Base-by-base conservation (phyloP, 2,888 invertebrate species). In the Melanotus villosus region DNA sequence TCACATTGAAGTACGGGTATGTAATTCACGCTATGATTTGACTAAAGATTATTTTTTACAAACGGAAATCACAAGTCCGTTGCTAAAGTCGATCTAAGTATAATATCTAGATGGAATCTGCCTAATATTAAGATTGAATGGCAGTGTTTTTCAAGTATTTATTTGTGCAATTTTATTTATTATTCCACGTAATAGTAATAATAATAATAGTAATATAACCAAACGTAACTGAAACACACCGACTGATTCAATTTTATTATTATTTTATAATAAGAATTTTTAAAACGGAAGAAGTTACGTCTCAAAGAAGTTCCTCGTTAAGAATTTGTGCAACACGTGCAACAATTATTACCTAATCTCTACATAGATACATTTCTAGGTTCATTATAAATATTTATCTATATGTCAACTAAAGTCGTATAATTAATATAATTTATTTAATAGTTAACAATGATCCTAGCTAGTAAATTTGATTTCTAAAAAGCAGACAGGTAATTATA, bases 371-470 rank as follows among this genome's bases (percentile, higher is more conserved):
- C 75, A 73, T 70, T 57, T 75, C 73, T 79, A 75, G 78, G 73
- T 78, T 76, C 74, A 64, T 77, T 79, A 79, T 80, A 80, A 80
- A 82, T 81, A 81, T 81, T 79, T 71, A 80, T 80, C 65, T 68
- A 58, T 70, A 73, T 77, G 71, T 65, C 59, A 77, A 75, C 76
- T 78, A 74, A 77, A 76, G 70, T 77, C 71, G 77, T 75, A 76
- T 78, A 75, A 76, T 80, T 81, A 80, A 81, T 81, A 82, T 84
- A 82, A 74, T 83, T 83, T 76, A 76, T 77, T 75, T 77, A 77
- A 73, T 78, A 83, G 82, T 81, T 84, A 85, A 85, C 85, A 84
- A 84, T 81, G 84, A 84, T 82, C 81, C 83, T 84, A 84, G 78
- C 78, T 79, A 79, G 77, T 81, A 77, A 80, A 80, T 83, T 84